Conservation (phyloP, 2,113 vertebrate genomes). For the Callionymus lyra region DNA sequence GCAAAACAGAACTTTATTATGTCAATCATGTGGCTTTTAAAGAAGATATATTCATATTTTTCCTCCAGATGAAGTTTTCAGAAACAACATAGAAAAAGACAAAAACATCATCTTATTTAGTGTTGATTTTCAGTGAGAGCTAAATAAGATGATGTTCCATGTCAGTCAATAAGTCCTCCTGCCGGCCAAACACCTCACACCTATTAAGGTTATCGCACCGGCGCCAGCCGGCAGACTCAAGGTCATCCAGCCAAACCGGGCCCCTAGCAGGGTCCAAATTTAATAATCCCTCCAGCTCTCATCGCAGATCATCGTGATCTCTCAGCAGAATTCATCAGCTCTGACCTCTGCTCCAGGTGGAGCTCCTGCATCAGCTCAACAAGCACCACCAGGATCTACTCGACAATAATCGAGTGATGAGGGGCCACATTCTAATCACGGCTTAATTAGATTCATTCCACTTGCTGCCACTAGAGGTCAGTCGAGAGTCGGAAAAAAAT, state of each 20-base stretch:
- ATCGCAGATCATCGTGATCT: slow-evolving; percentile 35
- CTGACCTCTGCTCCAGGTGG: slow-evolving; percentile 40
- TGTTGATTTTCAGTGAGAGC: too few relatives aligned
- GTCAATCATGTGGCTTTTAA: too few relatives aligned
- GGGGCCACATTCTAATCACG: too few relatives aligned
- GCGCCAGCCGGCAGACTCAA: slow-evolving; percentile 24
- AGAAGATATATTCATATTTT: too few relatives aligned
- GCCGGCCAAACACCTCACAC: slow-evolving; percentile 19
- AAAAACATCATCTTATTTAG: too few relatives aligned
- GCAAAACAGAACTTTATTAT: too few relatives aligned
- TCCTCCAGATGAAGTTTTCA: too few relatives aligned
- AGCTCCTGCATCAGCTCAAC: too few relatives aligned
- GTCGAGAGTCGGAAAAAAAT: slow-evolving; percentile 30
- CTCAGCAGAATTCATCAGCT: slow-evolving; percentile 41
- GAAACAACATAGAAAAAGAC: too few relatives aligned
- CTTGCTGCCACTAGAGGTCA: slow-evolving; percentile 63
- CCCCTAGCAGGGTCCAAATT: slow-evolving; percentile 45
- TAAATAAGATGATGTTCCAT: too few relatives aligned
- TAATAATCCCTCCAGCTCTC: slow-evolving; percentile 45
- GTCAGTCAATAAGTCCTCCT: slow-evolving; percentile 31
- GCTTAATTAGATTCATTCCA: slow-evolving; percentile 31
- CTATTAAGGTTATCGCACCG: slow-evolving; percentile 16
- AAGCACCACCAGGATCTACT: slow-evolving; percentile 12
- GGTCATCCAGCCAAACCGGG: too few relatives aligned
- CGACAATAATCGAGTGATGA: too few relatives aligned